Evolutionary conservation across 2,888 invertebrate species (phyloP).

Genomic region (Latrodectus hesperus): DNA sequence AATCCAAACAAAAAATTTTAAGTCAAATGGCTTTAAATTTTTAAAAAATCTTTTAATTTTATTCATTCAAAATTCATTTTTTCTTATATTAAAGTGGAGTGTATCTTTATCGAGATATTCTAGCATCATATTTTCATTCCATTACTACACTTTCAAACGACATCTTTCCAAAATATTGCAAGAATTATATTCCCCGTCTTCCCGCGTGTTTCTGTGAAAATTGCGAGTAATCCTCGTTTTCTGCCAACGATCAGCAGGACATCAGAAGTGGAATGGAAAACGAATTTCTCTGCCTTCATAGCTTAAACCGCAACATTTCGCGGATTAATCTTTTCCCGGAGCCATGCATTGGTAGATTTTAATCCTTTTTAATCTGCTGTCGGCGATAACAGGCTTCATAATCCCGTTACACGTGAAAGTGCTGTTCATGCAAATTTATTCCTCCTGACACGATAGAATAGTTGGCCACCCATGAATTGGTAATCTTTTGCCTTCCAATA

Average conservation of each 20-base stretch:
- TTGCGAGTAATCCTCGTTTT: background rate
- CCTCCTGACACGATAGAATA: background rate
- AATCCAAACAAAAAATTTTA: no score
- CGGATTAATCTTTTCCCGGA: background rate
- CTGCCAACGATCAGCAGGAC: background rate
- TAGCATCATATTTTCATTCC: no score
- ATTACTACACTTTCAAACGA: no score
- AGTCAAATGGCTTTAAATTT: no score
- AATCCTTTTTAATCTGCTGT: slow-evolving; percentile 3
- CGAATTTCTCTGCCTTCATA: background rate
- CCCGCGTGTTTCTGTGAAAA: background rate
- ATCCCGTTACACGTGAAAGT: background rate
- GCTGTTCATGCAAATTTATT: background rate
- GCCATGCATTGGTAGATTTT: background rate
- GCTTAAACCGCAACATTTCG: background rate
- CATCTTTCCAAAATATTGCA: background rate
- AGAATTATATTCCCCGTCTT: background rate
- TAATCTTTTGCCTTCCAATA: background rate
- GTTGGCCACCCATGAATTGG: background rate
- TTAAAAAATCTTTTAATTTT: no score
- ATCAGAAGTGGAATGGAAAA: background rate
- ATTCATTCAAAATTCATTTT: no score
- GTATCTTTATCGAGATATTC: no score
- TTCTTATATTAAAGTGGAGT: no score
- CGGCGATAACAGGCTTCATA: background rate